Conservation (phyloP, 1,140 invertebrate species). For the Maconellicoccus hirsutus region DNA sequence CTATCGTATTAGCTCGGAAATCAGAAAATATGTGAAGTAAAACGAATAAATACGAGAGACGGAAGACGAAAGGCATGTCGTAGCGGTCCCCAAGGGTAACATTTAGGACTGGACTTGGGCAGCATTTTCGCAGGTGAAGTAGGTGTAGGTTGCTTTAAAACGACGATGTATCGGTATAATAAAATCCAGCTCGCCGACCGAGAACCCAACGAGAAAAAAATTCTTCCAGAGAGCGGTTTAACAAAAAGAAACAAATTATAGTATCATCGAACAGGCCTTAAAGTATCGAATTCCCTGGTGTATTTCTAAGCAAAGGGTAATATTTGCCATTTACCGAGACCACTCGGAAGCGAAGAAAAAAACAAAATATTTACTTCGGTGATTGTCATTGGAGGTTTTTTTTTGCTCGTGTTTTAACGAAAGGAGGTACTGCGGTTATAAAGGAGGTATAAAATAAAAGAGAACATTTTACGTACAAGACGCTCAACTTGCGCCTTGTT, state of each 20-base stretch:
- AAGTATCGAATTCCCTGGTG: not conserved
- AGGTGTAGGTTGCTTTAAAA: not conserved
- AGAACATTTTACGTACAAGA: too few species aligned
- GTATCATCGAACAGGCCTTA: not conserved
- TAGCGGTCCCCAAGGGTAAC: not conserved
- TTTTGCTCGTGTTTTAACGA: too few species aligned
- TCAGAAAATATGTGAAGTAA: slow-evolving; percentile 9
- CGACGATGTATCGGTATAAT: not conserved
- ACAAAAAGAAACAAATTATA: not conserved
- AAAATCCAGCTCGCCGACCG: not conserved
- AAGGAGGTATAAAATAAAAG: too few species aligned
- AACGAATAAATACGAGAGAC: not conserved
- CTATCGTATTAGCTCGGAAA: not conserved
- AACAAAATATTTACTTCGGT: too few species aligned
- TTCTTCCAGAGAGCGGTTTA: not conserved
- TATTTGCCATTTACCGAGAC: too few species aligned
- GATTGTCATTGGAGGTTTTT: too few species aligned
- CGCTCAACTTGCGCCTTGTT: too few species aligned
- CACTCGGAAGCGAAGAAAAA: too few species aligned
- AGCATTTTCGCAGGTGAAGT: not conserved
- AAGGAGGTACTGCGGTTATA: too few species aligned
- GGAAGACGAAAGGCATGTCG: not conserved
- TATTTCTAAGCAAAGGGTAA: too few species aligned
- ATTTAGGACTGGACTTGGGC: not conserved
- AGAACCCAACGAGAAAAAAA: not conserved